A percentile compares a stretch with the other conserved stretches of the same genome.
Conservation (phyloP, 2,797 vertebrate genomes). For the Taenioides sp. region DNA sequence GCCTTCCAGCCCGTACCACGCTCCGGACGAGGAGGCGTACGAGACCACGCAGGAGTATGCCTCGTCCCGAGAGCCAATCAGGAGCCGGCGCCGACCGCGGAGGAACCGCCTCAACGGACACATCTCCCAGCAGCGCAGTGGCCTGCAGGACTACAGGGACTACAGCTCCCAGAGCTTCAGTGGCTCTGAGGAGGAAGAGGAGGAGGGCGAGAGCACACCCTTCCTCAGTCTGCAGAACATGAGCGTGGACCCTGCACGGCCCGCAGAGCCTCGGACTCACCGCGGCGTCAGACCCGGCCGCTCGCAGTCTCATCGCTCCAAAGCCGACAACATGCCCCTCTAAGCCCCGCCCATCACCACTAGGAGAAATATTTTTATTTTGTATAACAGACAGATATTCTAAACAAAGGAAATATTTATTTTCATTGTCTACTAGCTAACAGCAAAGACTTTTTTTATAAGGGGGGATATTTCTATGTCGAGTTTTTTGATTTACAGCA, state of each 20-base stretch:
- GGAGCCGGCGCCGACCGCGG: constrained; percentile 84
- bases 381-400: constrained; percentile 98
- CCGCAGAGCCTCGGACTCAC: constrained; percentile 90
- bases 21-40: constrained; percentile 93
- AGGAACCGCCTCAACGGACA: constrained; percentile 91
- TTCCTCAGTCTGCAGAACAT: constrained; percentile 94
- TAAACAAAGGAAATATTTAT: constrained; percentile 99
- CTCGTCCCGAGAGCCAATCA: constrained; percentile 88
- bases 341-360: constrained; percentile 74
- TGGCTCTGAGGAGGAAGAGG: constrained; percentile 91
- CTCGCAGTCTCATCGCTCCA: constrained; percentile 79
- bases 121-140: constrained; percentile 82
- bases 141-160: constrained; percentile 91
- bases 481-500: constrained; percentile 99
- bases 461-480: constrained; percentile 98
- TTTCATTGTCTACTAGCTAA: constrained; percentile 99
- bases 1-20: constrained; percentile 92
- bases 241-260: constrained; percentile 82
- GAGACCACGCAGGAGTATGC: constrained; percentile 96
- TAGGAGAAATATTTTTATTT: constrained; percentile 99
- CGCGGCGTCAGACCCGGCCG: constrained; percentile 83
- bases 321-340: constrained; percentile 88
- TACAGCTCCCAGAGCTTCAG: constrained; percentile 92
- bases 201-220: constrained; percentile 91
- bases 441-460: constrained; percentile 99